Conservation (phyloP, 2,888 invertebrate genomes). For the Trichogramma dendrolimi region DNA sequence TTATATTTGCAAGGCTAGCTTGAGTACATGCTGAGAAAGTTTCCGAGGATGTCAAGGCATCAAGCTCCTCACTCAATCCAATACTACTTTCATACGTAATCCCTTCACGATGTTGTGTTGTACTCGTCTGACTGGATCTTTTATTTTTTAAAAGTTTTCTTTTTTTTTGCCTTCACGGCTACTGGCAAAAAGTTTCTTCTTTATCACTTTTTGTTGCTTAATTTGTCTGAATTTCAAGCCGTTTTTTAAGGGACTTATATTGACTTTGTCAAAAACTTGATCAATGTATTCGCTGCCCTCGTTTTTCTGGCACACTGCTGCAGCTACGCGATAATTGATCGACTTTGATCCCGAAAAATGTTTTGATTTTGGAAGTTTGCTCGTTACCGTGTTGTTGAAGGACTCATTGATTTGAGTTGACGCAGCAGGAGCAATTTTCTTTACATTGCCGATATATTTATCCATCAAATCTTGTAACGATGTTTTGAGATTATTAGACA, state of each 20-base stretch:
- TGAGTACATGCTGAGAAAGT: background rate
- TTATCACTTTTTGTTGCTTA: conserved; percentile 1
- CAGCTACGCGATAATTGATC: conserved; percentile 14
- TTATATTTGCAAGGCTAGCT: background rate
- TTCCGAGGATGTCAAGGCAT: conserved; percentile 2
- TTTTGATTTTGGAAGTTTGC: conserved; percentile 17
- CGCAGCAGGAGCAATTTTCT: conserved; percentile 15
- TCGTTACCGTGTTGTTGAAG: conserved; percentile 15
- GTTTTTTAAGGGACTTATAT: background rate
- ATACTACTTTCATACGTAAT: conserved; percentile 14
- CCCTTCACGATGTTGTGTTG: conserved; percentile 12
- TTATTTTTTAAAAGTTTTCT: conserved; percentile 7
- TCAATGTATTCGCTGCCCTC: conserved; percentile 5
- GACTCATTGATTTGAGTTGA: conserved; percentile 22
- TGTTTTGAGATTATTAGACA: conserved; percentile 15
- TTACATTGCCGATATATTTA: conserved; percentile 17
- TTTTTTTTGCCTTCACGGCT: conserved; percentile 8
- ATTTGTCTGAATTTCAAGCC: background rate
- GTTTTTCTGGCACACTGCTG: conserved; percentile 20
- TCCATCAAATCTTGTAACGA: conserved; percentile 7
- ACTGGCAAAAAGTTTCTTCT: background rate
- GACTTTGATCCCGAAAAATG: conserved; percentile 19
- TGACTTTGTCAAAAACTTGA: background rate
- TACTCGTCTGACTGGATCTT: conserved; percentile 1
- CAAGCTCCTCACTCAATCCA: conserved; percentile 4